These are phyloP conservation scores for Hassar affinis DNA, from an alignment of 2,113 vertebrate species.

Conservation along the genomic window DNA sequence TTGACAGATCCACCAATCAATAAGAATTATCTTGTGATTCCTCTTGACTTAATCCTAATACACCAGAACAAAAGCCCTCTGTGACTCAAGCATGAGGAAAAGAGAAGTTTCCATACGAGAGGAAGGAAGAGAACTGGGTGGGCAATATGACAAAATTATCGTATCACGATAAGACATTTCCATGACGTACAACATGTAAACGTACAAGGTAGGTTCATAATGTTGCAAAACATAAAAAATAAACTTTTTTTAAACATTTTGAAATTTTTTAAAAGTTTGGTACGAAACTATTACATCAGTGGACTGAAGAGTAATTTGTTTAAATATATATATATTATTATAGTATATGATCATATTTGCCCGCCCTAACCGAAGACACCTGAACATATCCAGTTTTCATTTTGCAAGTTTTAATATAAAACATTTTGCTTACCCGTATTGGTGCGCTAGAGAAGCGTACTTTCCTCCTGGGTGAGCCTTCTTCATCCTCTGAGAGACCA, in stretches of 20 bases:
- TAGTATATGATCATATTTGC: not conserved
- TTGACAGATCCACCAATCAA: not conserved
- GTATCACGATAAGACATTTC: not conserved
- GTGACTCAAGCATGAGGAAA: not conserved
- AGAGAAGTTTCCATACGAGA: not conserved
- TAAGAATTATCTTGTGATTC: not conserved
- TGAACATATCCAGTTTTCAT: not conserved
- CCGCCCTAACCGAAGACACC: not conserved
- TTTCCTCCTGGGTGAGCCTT: constrained; percentile 72
- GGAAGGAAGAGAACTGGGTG: not conserved
- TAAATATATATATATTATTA: too few relatives aligned
- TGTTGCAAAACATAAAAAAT: too few relatives aligned
- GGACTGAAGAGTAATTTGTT: not conserved
- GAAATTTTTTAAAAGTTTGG: too few relatives aligned
- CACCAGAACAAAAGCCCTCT: constrained; percentile 25
- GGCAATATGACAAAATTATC: not conserved
- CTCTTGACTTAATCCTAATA: constrained; percentile 18
- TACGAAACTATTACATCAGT: not conserved
- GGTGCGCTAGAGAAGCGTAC: constrained; percentile 86
- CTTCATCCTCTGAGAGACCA: constrained; percentile 87
- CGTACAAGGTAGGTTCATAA: not conserved
- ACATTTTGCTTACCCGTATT: constrained; percentile 76
- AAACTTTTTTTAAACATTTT: too few relatives aligned
- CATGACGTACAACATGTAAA: not conserved
- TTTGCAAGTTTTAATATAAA: not conserved